Percentiles rank a stretch among this genome's conserved stretches.
Evolutionary conservation across 2,888 invertebrate genomes (phyloP).

Genomic region (Polyommatus iphigenia): DNA sequence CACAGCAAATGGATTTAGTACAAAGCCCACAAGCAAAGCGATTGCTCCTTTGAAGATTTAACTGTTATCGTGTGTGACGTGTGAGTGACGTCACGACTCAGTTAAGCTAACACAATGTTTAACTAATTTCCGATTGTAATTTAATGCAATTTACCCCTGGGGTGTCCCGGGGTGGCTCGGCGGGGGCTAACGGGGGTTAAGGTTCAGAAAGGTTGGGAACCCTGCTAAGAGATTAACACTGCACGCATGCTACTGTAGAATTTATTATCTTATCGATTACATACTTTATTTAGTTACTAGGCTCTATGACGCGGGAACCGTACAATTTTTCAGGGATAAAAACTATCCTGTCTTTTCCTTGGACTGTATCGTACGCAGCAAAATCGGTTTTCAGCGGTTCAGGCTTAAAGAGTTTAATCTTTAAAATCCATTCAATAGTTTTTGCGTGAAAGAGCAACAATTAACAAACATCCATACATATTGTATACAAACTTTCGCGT

Average conservation of each 20-base stretch:
- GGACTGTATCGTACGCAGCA: no score
- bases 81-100: conserved; percentile 20
- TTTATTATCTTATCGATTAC: not conserved
- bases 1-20: not conserved
- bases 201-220: not conserved
- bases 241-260: not conserved
- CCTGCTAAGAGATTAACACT: not conserved
- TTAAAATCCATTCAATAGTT: no score
- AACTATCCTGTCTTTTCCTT: no score
- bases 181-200: not conserved
- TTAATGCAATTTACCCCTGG: conserved; percentile 12
- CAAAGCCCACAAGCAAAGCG: not conserved
- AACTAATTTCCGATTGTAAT: conserved; percentile 22
- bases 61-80: conserved; percentile 1
- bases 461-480: no score
- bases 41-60: conserved; percentile 9
- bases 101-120: conserved; percentile 11
- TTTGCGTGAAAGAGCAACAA: no score
- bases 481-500: no score
- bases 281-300: no score
- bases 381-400: no score
- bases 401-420: no score
- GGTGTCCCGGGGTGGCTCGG: not conserved
- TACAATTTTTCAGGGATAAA: no score
- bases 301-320: no score